Conservation (phyloP, 2,888 invertebrate genomes). For the Cheilosia pagana region DNA sequence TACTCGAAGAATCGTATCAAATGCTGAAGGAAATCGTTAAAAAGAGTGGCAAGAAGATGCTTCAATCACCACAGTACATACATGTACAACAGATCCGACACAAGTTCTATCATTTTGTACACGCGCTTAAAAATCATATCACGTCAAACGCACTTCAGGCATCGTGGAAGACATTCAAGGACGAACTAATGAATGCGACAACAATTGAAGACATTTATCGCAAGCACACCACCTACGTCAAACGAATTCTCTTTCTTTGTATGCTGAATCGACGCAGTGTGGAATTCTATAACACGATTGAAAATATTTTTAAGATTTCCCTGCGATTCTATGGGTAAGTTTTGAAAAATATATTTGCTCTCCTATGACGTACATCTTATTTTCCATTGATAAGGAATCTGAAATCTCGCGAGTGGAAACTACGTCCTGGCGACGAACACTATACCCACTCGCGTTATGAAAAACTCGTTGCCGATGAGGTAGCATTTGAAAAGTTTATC, state of each 20-base stretch:
- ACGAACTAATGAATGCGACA: conserved; percentile 86
- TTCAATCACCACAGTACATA: conserved; percentile 88
- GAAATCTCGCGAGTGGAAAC: conserved; percentile 80
- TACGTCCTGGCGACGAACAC: conserved; percentile 77
- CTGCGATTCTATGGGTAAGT: conserved; percentile 85
- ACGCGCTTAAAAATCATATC: conserved; percentile 90
- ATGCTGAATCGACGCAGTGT: conserved; percentile 89
- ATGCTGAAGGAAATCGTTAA: conserved; percentile 87
- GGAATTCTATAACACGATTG: conserved; percentile 88
- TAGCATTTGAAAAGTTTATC: conserved; percentile 82
- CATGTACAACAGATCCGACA: conserved; percentile 89
- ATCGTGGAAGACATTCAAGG: conserved; percentile 90
- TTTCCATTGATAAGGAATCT: conserved; percentile 78
- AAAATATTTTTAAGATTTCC: conserved; percentile 89
- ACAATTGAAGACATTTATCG: conserved; percentile 90
- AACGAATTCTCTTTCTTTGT: conserved; percentile 90
- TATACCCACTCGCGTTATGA: conserved; percentile 82
- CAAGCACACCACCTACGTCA: conserved; percentile 89
- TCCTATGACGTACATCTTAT: not conserved
- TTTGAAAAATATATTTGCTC: not conserved
- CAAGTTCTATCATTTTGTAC: conserved; percentile 90
- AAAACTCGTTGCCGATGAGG: conserved; percentile 80
- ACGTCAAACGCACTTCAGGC: conserved; percentile 90
- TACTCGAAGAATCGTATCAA: conserved; percentile 88
- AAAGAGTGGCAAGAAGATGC: conserved; percentile 84